Evolutionary conservation across 2,888 invertebrate species (phyloP).

Genomic region (Scaptodrosophila latifasciaeformis): DNA sequence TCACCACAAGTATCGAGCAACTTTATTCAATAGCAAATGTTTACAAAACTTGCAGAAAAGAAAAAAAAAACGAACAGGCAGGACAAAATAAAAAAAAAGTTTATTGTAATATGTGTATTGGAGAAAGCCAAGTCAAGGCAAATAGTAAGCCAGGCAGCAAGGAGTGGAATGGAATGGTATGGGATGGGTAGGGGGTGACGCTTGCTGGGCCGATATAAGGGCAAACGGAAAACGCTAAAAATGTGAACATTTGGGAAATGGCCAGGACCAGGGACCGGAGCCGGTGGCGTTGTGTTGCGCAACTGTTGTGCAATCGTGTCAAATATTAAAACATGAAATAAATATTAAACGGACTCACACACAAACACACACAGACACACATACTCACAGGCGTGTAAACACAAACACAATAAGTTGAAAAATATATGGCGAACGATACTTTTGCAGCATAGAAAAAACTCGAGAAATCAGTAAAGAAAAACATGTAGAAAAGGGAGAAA

Average conservation of each 20-base stretch:
- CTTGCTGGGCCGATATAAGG: no score
- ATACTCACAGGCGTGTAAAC: conserved; percentile 15
- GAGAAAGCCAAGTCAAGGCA: no score
- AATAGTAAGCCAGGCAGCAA: no score
- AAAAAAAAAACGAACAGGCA: not conserved
- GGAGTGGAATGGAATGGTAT: no score
- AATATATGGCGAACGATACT: conserved; percentile 30
- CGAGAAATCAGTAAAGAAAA: conserved; percentile 19
- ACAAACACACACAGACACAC: conserved; percentile 25
- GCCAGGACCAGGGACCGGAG: conserved; percentile 11
- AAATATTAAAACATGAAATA: conserved; percentile 70
- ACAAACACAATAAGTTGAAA: conserved; percentile 51
- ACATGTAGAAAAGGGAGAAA: conserved; percentile 7
- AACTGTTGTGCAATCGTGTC: conserved; percentile 62
- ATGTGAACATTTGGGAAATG: conserved; percentile 25
- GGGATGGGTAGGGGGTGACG: no score
- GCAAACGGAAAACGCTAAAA: no score
- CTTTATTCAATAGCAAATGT: conserved; percentile 53
- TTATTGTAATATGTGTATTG: no score
- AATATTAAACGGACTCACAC: conserved; percentile 54
- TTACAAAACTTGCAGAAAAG: conserved; percentile 10
- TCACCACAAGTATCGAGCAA: conserved; percentile 23
- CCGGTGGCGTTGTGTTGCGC: conserved; percentile 8
- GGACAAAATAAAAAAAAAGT: conserved; percentile 22
- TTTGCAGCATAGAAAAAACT: conserved; percentile 1